Conservation (phyloP, 1,140 invertebrate genomes). For the Bombus terrestris region DNA sequence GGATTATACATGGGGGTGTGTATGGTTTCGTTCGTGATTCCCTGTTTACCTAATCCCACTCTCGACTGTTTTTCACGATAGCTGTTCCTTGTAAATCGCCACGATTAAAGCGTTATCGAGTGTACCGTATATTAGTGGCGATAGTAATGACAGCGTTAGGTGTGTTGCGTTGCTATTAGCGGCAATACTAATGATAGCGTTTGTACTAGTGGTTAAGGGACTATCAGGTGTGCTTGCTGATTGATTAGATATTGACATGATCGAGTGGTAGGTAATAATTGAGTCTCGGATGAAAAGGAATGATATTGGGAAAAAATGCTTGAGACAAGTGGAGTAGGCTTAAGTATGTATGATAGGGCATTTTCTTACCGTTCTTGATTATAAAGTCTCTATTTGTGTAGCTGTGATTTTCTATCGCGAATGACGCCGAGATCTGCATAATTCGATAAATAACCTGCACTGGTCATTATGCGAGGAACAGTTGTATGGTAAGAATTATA, state of each 20-base stretch:
- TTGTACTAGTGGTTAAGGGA: background rate
- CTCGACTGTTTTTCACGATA: background rate
- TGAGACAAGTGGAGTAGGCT: background rate
- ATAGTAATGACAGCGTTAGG: background rate
- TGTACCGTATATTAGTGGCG: background rate
- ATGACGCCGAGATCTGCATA: background rate
- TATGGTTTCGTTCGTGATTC: background rate
- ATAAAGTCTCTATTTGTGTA: background rate
- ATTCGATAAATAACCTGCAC: conserved; percentile 6
- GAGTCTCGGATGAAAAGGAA: background rate
- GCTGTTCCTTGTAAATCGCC: background rate
- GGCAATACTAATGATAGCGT: conserved; percentile 7
- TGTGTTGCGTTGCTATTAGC: conserved; percentile 13
- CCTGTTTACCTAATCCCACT: background rate
- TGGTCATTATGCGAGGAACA: conserved; percentile 16
- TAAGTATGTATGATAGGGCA: background rate
- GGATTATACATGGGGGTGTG: background rate
- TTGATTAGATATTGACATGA: background rate
- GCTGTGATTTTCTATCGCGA: background rate
- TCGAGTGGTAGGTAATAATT: background rate
- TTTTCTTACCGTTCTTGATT: background rate
- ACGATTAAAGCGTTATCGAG: background rate
- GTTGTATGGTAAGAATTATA: conserved; percentile 24
- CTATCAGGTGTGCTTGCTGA: background rate
- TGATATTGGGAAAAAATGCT: no score